Conservation (phyloP, 2,888 invertebrate species). For the Rotaria sp. region DNA sequence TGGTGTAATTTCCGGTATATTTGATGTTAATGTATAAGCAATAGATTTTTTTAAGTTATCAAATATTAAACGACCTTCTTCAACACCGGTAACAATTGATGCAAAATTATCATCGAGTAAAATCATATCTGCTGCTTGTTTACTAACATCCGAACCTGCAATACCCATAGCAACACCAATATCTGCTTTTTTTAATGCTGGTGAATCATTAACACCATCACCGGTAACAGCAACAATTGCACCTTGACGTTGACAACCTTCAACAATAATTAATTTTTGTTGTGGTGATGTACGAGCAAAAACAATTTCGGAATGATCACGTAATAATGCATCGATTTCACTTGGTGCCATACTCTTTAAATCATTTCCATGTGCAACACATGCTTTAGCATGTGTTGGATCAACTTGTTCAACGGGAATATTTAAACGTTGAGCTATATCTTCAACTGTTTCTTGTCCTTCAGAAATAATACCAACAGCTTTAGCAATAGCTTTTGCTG, state of each 20-base stretch:
- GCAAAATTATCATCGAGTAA: constrained; percentile 96
- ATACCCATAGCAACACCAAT: constrained; percentile 48
- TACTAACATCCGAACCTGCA: constrained; percentile 60
- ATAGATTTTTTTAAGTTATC: constrained; percentile 97
- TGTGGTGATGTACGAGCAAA: constrained; percentile 85
- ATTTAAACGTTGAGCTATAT: constrained; percentile 69
- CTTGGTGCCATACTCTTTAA: constrained; percentile 77
- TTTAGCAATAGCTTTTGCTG: constrained; percentile 60
- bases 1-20: constrained; percentile 95
- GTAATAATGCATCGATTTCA: constrained; percentile 78
- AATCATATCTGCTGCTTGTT: constrained; percentile 99
- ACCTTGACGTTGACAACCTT: constrained; percentile 71
- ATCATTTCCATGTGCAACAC: constrained; percentile 58
- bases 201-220: constrained; percentile 79
- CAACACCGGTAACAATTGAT: constrained; percentile 83
- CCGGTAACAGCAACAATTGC: constrained; percentile 77
- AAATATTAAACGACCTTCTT: constrained; percentile 72
- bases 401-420: constrained; percentile 54
- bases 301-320: constrained; percentile 86
- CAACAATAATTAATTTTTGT: constrained; percentile 74
- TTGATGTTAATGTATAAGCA: constrained; percentile 89
- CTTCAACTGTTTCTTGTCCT: constrained; percentile 59
- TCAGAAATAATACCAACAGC: constrained; percentile 60
- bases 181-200: constrained; percentile 74
- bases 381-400: constrained; percentile 55